Evolutionary conservation across 2,888 invertebrate species (phyloP).

Genomic region (Bellardia bayeri): DNA sequence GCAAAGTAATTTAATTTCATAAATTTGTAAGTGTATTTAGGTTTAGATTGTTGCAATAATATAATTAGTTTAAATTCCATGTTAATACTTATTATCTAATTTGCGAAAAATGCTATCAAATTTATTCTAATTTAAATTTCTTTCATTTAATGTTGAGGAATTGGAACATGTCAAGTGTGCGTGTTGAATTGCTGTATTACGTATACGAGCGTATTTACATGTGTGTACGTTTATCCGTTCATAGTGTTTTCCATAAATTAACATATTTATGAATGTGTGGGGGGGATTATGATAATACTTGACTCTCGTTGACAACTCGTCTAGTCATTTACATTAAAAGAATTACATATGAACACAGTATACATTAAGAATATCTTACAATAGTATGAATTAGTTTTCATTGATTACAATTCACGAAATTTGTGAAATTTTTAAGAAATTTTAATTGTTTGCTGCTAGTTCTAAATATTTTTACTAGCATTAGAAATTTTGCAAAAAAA

Average conservation of each 20-base stretch:
- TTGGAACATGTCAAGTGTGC: slow-evolving; percentile 67
- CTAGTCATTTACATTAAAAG: neutral
- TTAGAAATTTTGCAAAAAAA: no score
- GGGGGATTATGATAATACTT: neutral
- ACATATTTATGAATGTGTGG: neutral
- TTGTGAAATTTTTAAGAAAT: no score
- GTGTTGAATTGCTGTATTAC: slow-evolving; percentile 46
- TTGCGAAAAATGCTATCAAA: slow-evolving; percentile 38
- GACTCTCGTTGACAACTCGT: neutral
- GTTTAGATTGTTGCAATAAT: slow-evolving; percentile 14
- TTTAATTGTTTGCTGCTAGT: no score
- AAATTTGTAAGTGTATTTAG: neutral
- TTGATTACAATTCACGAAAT: no score
- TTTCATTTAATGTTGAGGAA: slow-evolving; percentile 49
- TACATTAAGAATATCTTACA: no score
- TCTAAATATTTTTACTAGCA: no score
- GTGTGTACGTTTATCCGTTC: neutral
- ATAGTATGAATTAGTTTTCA: no score
- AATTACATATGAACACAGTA: neutral
- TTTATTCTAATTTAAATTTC: slow-evolving; percentile 58
- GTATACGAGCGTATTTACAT: neutral
- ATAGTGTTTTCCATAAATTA: slow-evolving; percentile 18
- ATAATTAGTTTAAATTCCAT: neutral
- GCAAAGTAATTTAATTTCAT: no score
- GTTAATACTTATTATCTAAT: slow-evolving; percentile 11